Conservation (phyloP, 2,888 invertebrate genomes). For the Coelopa pilipes region DNA sequence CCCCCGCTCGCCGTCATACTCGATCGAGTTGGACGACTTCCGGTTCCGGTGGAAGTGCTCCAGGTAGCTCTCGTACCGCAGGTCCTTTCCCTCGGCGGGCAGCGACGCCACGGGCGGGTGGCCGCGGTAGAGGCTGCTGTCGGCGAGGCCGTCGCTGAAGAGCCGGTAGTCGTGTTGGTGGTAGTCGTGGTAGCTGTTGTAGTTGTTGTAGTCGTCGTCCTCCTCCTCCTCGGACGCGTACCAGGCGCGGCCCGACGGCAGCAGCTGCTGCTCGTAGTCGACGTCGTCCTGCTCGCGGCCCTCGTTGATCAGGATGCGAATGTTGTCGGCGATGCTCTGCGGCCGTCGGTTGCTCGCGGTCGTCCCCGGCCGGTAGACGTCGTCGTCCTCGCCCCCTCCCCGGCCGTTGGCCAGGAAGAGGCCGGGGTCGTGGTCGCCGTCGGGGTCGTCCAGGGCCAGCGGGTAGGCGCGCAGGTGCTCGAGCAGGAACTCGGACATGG, state of each 20-base stretch:
- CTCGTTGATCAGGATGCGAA: slow-evolving; percentile 58
- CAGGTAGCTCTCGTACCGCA: slow-evolving; percentile 60
- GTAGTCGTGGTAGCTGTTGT: slow-evolving; percentile 35
- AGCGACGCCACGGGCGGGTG: slow-evolving; percentile 53
- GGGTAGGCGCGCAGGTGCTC: slow-evolving; percentile 53
- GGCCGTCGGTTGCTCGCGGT: slow-evolving; percentile 40
- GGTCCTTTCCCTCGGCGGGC: slow-evolving; percentile 40
- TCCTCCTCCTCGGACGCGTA: slow-evolving; percentile 45
- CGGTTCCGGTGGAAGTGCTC: slow-evolving; percentile 59
- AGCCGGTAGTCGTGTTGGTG: slow-evolving; percentile 44
- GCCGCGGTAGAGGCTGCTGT: slow-evolving; percentile 60
- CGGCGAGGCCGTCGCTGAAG: slow-evolving; percentile 59
- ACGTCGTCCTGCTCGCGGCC: slow-evolving; percentile 43
- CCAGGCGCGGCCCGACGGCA: neutral
- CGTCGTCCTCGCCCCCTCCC: too few species aligned
- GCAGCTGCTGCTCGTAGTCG: neutral
- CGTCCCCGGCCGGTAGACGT: too few species aligned
- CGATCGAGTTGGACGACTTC: slow-evolving; percentile 44
- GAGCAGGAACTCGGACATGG: slow-evolving; percentile 60
- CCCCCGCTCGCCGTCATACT: slow-evolving; percentile 39
- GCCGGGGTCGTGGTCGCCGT: slow-evolving; percentile 44
- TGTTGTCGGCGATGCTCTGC: slow-evolving; percentile 42
- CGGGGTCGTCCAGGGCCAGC: slow-evolving; percentile 46
- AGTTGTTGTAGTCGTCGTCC: slow-evolving; percentile 3
- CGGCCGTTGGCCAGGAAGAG: slow-evolving; percentile 46